These are phyloP conservation scores for Salarias fasciatus DNA, from an alignment of 2,797 vertebrate genomes.

Conservation along the genomic window DNA sequence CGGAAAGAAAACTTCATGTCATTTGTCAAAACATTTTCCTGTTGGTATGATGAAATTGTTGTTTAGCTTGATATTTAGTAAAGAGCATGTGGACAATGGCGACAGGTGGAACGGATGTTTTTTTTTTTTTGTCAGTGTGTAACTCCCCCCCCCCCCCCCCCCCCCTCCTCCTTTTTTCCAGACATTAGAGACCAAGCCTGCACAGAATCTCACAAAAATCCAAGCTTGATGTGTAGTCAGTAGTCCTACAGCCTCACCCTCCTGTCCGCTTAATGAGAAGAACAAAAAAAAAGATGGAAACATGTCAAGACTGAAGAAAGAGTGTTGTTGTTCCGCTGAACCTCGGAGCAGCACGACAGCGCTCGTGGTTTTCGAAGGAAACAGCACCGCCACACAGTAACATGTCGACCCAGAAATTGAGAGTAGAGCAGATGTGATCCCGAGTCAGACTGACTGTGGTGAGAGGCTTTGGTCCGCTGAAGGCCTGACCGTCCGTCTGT, in stretches of 20 bases:
- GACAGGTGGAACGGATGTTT: conserved; percentile 28
- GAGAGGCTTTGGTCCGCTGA: conserved; percentile 50
- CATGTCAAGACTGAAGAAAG: conserved; percentile 35
- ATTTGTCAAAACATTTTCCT: conserved; percentile 65
- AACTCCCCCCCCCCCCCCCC: conserved; percentile 35
- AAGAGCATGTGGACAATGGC: conserved; percentile 74
- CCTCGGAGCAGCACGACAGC: conserved; percentile 70
- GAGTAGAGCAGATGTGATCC: conserved; percentile 37
- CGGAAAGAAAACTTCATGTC: conserved; percentile 64
- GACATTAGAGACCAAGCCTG: conserved; percentile 80
- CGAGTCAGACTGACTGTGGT: conserved; percentile 31
- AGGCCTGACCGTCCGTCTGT: conserved; percentile 53
- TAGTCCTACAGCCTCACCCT: conserved; percentile 69
- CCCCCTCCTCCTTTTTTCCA: conserved; percentile 58
- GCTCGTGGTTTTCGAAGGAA: conserved; percentile 62
- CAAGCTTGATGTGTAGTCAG: conserved; percentile 71
- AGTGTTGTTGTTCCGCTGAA: conserved; percentile 46
- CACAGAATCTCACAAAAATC: conserved; percentile 72
- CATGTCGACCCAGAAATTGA: conserved; percentile 42
- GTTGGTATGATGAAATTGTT: conserved; percentile 73
- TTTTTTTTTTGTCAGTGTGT: conserved; percentile 51
- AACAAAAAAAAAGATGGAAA: conserved; percentile 38
- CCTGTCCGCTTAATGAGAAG: conserved; percentile 44
- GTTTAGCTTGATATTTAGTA: conserved; percentile 77
- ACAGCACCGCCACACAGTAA: conserved; percentile 50